A percentile compares a stretch with the other conserved stretches of the same genome.
Conservation (phyloP, 2,113 vertebrate species). For the Natator depressus region DNA sequence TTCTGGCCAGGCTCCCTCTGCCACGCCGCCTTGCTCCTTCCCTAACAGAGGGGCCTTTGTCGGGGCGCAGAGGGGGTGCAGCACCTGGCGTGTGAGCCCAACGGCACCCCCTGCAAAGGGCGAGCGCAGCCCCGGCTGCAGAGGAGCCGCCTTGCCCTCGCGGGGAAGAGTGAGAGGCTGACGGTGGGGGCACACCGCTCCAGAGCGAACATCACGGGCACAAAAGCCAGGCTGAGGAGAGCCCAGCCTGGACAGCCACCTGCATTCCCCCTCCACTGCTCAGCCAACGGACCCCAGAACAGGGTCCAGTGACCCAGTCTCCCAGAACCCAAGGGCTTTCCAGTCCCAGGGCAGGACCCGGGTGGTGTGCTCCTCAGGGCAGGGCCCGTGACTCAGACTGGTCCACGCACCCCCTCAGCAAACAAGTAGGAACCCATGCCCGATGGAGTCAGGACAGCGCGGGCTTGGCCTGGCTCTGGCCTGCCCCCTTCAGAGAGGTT, state of each 20-base stretch:
- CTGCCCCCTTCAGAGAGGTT: too few species aligned
- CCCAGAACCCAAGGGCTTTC: not conserved
- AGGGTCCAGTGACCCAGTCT: too few species aligned
- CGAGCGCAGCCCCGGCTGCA: conserved; percentile 6
- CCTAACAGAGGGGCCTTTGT: conserved; percentile 71
- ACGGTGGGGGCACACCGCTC: not conserved
- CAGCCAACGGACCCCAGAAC: not conserved
- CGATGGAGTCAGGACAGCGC: too few species aligned
- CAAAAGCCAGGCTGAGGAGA: not conserved
- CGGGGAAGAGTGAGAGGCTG: not conserved
- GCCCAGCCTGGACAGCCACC: not conserved
- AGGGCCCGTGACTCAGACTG: not conserved
- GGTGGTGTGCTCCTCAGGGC: too few species aligned
- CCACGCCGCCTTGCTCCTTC: not conserved
- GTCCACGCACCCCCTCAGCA: too few species aligned
- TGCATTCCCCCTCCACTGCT: too few species aligned
- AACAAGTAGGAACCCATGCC: too few species aligned
- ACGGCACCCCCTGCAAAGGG: not conserved
- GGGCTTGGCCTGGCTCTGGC: too few species aligned
- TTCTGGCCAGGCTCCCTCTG: not conserved
- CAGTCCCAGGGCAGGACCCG: not conserved
- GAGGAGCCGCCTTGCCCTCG: not conserved
- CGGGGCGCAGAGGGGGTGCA: not conserved
- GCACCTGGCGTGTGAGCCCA: not conserved
- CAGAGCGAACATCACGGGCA: not conserved